Base-by-base conservation (phyloP, 2,888 invertebrate species). In the Drosophila macrothrix region DNA sequence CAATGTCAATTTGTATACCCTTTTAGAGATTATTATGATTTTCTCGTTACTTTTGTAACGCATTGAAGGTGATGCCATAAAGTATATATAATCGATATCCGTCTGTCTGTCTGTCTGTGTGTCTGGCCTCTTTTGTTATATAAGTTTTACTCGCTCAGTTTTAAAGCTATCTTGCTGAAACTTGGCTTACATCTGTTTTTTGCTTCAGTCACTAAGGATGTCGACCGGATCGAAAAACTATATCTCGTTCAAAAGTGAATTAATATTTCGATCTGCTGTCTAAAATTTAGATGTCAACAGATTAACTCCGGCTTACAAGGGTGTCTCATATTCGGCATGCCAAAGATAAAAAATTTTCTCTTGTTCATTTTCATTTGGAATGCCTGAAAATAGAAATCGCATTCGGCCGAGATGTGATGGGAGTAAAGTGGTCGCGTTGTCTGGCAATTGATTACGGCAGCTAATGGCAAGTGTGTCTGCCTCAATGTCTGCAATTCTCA, bases 1-100 rank as follows among this genome's bases (percentile, higher is more conserved):
- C 84, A 89, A 85, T 85, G 87, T 89, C 87, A 89, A 84, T 84
- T 89, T 76, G 46, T 9, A 46, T 1, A 25, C 46, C 25, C 25
- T 46, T 25, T 1, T 16, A 46, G 16, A 46, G 25, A 9, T 2
- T 25, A 25, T 1, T 4, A 46, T 46, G 16, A 46, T 46, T 46
- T 25, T 2, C 1, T 16, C 25, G 9, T 25, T 25, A 16, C 46
- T 4, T 46, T 46, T 25, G 46, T 46, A 9, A 9, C 25, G 16
- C 25, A 16, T 2, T 25, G 22, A 22, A 16, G 16, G 7, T 25
- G 4, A 7, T 43, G 22, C 14, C 43, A 43, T 22, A 14, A 14
- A 3, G 22, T 14, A 46, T 43, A 12, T 43, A 22, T 46, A 46
- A 10, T 43, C 41, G 5, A 43, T 22, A 5, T 5, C 12, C 5